Conservation (phyloP, 1,140 invertebrate species). For the Luehdorfia chinensis region DNA sequence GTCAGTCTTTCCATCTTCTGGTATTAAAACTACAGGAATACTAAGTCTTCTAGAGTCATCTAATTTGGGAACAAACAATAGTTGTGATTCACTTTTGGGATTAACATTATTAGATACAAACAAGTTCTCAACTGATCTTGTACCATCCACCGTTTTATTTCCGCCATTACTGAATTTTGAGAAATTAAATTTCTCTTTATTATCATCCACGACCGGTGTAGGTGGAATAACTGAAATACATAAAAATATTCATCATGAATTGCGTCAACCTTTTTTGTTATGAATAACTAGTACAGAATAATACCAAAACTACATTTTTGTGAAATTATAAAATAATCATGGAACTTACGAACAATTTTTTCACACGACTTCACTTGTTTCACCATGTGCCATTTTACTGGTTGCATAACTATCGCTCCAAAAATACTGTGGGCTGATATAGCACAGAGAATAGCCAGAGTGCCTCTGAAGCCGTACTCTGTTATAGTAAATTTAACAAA, state of each 20-base stretch:
- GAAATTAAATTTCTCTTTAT: slow-evolving; percentile 49
- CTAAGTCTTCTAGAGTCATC: slow-evolving; percentile 58
- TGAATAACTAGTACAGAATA: no score
- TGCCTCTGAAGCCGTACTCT: slow-evolving; percentile 80
- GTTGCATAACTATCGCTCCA: slow-evolving; percentile 82
- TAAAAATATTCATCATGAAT: no score
- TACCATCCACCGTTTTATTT: slow-evolving; percentile 23
- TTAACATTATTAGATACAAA: slow-evolving; percentile 34
- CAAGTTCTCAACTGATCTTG: slow-evolving; percentile 58
- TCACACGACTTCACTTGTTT: slow-evolving; percentile 59
- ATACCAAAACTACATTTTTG: no score
- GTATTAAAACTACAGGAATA: slow-evolving; percentile 63
- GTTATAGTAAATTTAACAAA: slow-evolving; percentile 77
- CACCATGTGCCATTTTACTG: slow-evolving; percentile 83
- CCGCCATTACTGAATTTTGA: slow-evolving; percentile 21
- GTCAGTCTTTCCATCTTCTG: slow-evolving; percentile 39
- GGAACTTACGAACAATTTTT: slow-evolving; percentile 64
- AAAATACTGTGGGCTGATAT: slow-evolving; percentile 81
- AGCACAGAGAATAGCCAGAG: slow-evolving; percentile 78
- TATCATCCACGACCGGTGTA: slow-evolving; percentile 45
- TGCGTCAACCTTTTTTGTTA: no score
- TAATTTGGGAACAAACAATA: slow-evolving; percentile 54
- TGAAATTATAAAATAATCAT: slow-evolving; percentile 15
- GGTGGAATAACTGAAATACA: slow-evolving; percentile 68
- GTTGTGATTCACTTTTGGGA: slow-evolving; percentile 37